phyloP scores from a whole-genome alignment of 1,140 invertebrate species.

The Cardiocondyla obscurior region DNA sequence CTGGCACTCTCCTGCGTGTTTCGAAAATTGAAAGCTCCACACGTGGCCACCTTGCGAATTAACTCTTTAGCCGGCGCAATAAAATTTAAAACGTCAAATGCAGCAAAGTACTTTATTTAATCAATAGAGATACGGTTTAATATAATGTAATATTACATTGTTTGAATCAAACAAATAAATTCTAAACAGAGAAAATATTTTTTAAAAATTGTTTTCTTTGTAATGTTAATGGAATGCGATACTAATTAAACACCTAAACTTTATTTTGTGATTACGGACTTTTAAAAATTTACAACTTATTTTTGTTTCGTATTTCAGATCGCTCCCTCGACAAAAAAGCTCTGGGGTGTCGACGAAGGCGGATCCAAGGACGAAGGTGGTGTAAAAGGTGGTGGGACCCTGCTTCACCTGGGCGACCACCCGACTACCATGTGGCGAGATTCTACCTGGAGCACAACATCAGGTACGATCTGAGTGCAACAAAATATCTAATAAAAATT shows the following conservation, averaged over 20 bases:
- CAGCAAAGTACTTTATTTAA: too few species aligned
- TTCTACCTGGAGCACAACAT: constrained; percentile 93
- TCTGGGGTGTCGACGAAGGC: constrained; percentile 92
- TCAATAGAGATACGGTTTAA: background rate
- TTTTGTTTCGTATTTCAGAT: constrained; percentile 86
- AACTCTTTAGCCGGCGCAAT: too few species aligned
- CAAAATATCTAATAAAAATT: background rate
- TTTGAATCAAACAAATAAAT: too few species aligned
- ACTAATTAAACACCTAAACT: constrained; percentile 3
- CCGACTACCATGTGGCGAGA: constrained; percentile 91
- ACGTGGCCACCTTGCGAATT: background rate
- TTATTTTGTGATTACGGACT: constrained; percentile 56
- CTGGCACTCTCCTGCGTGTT: background rate
- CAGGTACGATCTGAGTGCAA: constrained; percentile 85
- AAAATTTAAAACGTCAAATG: too few species aligned
- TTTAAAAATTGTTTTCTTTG: too few species aligned
- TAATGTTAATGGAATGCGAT: too few species aligned
- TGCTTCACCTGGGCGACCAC: constrained; percentile 91
- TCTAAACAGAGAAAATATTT: too few species aligned
- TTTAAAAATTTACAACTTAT: constrained; percentile 62
- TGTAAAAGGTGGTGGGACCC: constrained; percentile 84
- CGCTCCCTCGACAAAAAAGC: constrained; percentile 93
- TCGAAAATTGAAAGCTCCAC: background rate
- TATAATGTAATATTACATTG: too few species aligned
- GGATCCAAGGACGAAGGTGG: constrained; percentile 87